Conservation (phyloP, 2,797 vertebrate species). For the Anas capensis region DNA sequence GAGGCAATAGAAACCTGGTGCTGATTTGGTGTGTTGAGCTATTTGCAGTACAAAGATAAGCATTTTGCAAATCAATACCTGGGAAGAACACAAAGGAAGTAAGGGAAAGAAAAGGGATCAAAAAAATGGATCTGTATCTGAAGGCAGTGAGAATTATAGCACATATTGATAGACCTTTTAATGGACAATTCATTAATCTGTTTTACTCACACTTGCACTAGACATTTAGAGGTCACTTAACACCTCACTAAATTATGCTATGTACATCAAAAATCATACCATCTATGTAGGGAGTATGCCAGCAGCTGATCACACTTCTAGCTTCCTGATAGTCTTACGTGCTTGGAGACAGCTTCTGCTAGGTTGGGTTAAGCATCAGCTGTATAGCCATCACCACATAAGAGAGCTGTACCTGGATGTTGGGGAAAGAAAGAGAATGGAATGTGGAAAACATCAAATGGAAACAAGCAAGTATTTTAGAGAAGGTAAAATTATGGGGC, state of each 20-base stretch:
- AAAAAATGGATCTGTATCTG: background rate
- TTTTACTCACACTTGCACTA: background rate
- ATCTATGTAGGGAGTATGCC: background rate
- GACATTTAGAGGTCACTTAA: background rate
- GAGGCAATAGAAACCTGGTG: background rate
- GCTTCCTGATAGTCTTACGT: background rate
- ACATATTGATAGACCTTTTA: background rate
- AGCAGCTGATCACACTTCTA: background rate
- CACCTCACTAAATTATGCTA: background rate
- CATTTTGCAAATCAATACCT: background rate
- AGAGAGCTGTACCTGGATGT: background rate
- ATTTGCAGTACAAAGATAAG: background rate
- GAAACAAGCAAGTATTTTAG: constrained; percentile 24
- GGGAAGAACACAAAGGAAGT: background rate
- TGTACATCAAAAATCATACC: background rate
- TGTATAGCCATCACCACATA: background rate
- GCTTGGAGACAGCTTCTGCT: background rate
- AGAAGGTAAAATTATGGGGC: background rate
- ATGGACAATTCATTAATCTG: background rate
- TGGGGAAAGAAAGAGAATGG: background rate
- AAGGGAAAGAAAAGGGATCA: background rate
- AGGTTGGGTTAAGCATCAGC: background rate
- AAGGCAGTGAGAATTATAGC: background rate
- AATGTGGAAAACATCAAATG: background rate
- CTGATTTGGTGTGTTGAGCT: background rate